These are phyloP conservation scores for Drosophila mulleri DNA, from an alignment of 2,888 invertebrate genomes.

Conservation along the genomic window DNA sequence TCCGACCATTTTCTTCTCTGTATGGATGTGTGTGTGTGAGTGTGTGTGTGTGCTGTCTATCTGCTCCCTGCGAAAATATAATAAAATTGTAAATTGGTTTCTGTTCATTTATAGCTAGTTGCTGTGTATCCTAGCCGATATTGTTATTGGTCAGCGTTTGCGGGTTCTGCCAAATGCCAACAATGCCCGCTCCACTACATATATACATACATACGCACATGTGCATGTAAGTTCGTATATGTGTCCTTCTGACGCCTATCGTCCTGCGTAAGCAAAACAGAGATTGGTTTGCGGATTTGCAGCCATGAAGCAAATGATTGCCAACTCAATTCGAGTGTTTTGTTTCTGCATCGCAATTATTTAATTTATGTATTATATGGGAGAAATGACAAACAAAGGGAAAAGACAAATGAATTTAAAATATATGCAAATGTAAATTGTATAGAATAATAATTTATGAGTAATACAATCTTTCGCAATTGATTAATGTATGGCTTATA, in stretches of 20 bases:
- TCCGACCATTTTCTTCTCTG: slow-evolving; percentile 56
- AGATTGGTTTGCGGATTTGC: slow-evolving; percentile 43
- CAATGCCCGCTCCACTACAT: slow-evolving; percentile 3
- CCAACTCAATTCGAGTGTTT: slow-evolving; percentile 56
- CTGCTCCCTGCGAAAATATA: slow-evolving; percentile 66
- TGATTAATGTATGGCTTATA: too few relatives aligned
- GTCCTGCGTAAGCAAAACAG: slow-evolving; percentile 53
- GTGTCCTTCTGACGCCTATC: slow-evolving; percentile 30
- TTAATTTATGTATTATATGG: neutral
- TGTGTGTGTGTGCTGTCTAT: slow-evolving; percentile 18
- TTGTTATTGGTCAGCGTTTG: slow-evolving; percentile 73
- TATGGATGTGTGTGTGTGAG: slow-evolving; percentile 2
- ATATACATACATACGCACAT: too few relatives aligned
- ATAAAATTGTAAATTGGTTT: slow-evolving; percentile 80
- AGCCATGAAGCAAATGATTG: slow-evolving; percentile 74
- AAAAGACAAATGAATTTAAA: neutral
- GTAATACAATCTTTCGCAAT: too few relatives aligned
- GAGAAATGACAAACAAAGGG: neutral
- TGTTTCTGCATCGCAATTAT: slow-evolving; percentile 51
- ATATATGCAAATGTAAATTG: neutral
- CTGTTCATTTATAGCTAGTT: slow-evolving; percentile 68
- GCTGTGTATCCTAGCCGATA: slow-evolving; percentile 70
- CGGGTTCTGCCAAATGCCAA: slow-evolving; percentile 29
- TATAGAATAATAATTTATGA: neutral
- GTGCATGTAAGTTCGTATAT: too few relatives aligned